Conservation (phyloP, 2,797 vertebrate species). For the Peromyscus nudipes region DNA sequence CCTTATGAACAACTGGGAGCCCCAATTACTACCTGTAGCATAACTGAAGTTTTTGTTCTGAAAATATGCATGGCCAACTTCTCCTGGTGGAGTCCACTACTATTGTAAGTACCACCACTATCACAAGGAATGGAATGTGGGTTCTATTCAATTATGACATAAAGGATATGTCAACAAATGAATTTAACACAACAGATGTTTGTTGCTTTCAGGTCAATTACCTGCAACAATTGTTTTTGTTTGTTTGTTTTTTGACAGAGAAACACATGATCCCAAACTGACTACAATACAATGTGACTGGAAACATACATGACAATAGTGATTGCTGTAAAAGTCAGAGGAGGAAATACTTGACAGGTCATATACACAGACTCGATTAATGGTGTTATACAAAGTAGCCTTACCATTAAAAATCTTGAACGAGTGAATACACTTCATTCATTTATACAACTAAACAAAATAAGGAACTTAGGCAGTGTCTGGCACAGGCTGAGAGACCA, state of each 20-base stretch:
- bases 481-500: neutral
- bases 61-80: slow-evolving; percentile 14
- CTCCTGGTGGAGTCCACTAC: neutral
- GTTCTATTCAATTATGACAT: neutral
- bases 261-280: neutral
- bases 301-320: neutral
- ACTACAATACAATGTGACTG: neutral
- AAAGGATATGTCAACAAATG: neutral
- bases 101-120: neutral
- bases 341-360: neutral
- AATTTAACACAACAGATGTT: slow-evolving; percentile 11
- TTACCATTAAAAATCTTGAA: slow-evolving; percentile 4
- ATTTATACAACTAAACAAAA: neutral
- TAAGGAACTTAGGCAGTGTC: slow-evolving; percentile 4
- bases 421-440: neutral
- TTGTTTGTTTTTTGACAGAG: neutral
- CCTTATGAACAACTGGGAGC: neutral
- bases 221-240: neutral
- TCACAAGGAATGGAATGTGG: slow-evolving; percentile 21
- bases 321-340: neutral
- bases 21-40: neutral
- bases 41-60: neutral
- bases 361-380: neutral
- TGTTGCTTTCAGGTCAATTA: slow-evolving; percentile 27
- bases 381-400: neutral